Percentiles rank a stretch among this genome's conserved stretches.
phyloP scores from a whole-genome alignment of 2,888 invertebrate species.

The Nomada fabriciana region DNA sequence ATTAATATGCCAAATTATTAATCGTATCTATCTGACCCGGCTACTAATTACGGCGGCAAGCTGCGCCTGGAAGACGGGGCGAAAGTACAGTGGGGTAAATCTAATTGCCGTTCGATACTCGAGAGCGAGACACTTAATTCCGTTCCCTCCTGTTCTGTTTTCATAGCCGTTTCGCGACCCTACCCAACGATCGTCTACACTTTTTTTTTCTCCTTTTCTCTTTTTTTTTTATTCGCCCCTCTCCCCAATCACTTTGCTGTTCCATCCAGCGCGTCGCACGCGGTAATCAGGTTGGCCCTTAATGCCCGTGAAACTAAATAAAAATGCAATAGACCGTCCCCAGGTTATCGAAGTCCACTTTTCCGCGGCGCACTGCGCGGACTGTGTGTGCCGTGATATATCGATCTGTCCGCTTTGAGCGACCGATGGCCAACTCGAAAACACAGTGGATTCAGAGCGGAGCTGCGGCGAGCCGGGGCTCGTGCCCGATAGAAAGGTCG shows the following conservation, averaged over 20 bases:
- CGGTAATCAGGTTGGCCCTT: slow-evolving; percentile 76
- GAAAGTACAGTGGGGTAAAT: slow-evolving; percentile 31
- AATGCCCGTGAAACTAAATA: slow-evolving; percentile 78
- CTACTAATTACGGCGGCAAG: slow-evolving; percentile 46
- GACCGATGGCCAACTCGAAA: slow-evolving; percentile 58
- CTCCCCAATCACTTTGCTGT: slow-evolving; percentile 65
- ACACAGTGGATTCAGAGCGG: slow-evolving; percentile 48
- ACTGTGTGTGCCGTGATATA: slow-evolving; percentile 68
- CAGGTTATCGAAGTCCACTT: slow-evolving; percentile 79
- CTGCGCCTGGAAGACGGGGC: slow-evolving; percentile 25
- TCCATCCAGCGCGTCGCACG: slow-evolving; percentile 65
- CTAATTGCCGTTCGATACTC: slow-evolving; percentile 58
- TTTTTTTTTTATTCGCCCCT: slow-evolving; percentile 13
- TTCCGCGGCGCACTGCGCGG: slow-evolving; percentile 64
- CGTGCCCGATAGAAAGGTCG: slow-evolving; percentile 11
- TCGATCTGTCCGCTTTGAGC: slow-evolving; percentile 70
- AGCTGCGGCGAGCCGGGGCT: not conserved
- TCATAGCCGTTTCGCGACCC: slow-evolving; percentile 54
- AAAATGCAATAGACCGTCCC: slow-evolving; percentile 77
- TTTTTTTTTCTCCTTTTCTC: slow-evolving; percentile 22
- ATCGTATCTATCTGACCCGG: slow-evolving; percentile 49
- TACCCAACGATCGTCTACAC: slow-evolving; percentile 35
- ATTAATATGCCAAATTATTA: slow-evolving; percentile 59
- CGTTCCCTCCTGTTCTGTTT: slow-evolving; percentile 58
- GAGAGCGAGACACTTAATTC: slow-evolving; percentile 60